These are phyloP conservation scores for Quadroppia sp. DNA, from an alignment of 2,888 invertebrate species.

Conservation along the genomic window DNA sequence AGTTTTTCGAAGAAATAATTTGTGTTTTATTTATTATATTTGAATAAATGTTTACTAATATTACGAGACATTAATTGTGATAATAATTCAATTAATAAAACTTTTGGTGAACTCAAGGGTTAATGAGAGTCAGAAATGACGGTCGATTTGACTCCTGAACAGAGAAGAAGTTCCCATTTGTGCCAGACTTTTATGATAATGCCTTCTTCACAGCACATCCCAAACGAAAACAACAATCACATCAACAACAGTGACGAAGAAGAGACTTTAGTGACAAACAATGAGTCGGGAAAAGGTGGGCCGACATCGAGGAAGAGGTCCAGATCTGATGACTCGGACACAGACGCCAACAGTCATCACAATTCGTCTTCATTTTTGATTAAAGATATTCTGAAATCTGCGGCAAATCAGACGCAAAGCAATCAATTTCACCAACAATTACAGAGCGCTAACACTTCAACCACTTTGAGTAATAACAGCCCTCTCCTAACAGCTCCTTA, in stretches of 20 bases:
- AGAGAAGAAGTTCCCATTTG: constrained; percentile 2
- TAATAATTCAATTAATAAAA: not conserved
- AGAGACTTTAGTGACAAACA: not conserved
- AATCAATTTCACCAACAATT: constrained; percentile 2
- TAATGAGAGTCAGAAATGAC: not conserved
- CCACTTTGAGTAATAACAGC: constrained; percentile 1
- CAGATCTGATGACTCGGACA: not conserved
- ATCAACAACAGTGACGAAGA: not conserved
- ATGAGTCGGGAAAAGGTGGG: not conserved
- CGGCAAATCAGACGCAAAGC: constrained; percentile 10
- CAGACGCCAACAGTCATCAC: constrained; percentile 1
- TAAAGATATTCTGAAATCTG: not conserved
- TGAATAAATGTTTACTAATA: not conserved
- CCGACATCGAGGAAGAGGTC: not conserved
- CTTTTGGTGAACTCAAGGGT: not conserved
- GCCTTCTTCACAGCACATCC: not conserved
- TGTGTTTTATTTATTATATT: no score
- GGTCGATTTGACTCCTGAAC: constrained; percentile 6
- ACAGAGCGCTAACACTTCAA: constrained; percentile 17
- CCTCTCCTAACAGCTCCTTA: constrained; percentile 12
- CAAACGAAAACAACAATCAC: constrained; percentile 4
- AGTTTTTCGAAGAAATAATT: no score
- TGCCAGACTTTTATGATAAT: not conserved
- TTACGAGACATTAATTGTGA: not conserved
- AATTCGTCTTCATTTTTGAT: constrained; percentile 4